A percentile compares a stretch with the other conserved stretches of the same genome.
These are phyloP conservation scores for Colossoma macropomum DNA, from an alignment of 2,113 vertebrate species.

Conservation along the genomic window DNA sequence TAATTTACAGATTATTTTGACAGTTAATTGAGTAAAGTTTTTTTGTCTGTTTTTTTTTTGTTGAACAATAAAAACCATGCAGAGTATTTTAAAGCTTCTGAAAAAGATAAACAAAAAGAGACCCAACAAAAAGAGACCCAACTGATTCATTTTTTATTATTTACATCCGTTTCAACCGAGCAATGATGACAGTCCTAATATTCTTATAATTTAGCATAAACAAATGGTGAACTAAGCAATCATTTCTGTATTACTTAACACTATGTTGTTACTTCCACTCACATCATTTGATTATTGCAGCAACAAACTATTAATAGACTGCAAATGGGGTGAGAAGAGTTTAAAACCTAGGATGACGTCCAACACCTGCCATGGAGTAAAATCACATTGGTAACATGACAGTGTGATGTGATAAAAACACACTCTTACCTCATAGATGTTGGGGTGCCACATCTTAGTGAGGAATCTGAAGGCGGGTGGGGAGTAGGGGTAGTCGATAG, in stretches of 20 bases:
- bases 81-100: no score
- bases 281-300: neutral
- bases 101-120: no score
- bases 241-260: neutral
- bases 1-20: no score
- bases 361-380: neutral
- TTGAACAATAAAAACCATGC: no score
- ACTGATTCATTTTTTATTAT: no score
- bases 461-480: conserved; percentile 96
- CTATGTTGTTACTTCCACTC: neutral
- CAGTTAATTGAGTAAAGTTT: no score
- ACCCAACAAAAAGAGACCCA: no score
- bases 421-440: conserved; percentile 92
- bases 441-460: conserved; percentile 99
- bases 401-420: neutral
- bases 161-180: no score
- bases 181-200: neutral
- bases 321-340: neutral
- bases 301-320: neutral
- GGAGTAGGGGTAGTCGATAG: conserved; percentile 96
- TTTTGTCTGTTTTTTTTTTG: no score
- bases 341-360: neutral
- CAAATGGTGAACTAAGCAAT: neutral
- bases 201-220: neutral
- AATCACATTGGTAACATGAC: neutral